Base-by-base conservation (phyloP, 2,888 invertebrate genomes). In the Dasypolia templi region DNA sequence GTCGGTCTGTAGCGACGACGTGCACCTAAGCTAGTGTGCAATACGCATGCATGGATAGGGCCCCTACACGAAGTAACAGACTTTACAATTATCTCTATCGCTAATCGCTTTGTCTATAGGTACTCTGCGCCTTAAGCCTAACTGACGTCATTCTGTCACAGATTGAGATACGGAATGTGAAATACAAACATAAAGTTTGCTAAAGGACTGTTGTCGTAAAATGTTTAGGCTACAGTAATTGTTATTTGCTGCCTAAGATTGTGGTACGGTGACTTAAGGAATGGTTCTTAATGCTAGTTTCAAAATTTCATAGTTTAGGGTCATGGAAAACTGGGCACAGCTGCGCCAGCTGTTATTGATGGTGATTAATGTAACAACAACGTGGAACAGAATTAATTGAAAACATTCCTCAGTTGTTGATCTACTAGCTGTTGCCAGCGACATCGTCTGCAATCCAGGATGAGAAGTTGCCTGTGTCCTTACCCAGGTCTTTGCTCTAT, bases 161-260 rank as follows among this genome's bases (percentile, higher is more conserved):
- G 42, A 58, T 42, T 55, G 26, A 72, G 79, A 51, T 72, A 83
- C 53, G 64, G 63, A 78, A 79, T 79, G 79, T 56, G n/a, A 67
- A 73, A 53, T 71, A 63, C 67, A 26, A n/a, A 46, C 71, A 68
- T 56, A 44, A 69, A 56, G 59, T 67, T 65, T 61, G 55, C 56
- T 29, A 58, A 58, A 22, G 42, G 56, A 64, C 19, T 49, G 39
- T 64, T 64, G 70, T 68, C 46, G 55, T 61, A n/a, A 72, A 67
- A 46, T 69, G 17, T 49, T 42, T 46, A 9, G 14, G 63, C 29
- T 49, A 35, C 3, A 26, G 46, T 32, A 12, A 53, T 62, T 61
- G 32, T 35, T 62, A 46, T 79, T 79, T 53, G 19, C 58, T 46
- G 6, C 32, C 17, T 69, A 29, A 11, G 39, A 67, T 44, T 58